Conservation (phyloP, 1,140 invertebrate genomes). For the Samia ricini region DNA sequence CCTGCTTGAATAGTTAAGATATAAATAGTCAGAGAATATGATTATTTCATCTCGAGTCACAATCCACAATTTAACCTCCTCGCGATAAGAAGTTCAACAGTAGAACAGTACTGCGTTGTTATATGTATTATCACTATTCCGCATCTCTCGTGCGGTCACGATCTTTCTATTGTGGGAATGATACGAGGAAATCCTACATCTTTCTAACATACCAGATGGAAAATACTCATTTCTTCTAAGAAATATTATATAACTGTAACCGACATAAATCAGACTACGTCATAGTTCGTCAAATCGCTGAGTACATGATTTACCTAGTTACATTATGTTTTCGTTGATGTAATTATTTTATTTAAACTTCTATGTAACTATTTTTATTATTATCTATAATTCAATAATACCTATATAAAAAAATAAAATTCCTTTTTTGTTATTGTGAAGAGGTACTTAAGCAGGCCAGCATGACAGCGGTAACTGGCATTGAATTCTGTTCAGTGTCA, state of each 20-base stretch:
- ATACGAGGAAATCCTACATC: not conserved
- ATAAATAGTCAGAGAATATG: not conserved
- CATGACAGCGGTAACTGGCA: no score
- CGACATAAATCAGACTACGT: not conserved
- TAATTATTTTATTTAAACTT: no score
- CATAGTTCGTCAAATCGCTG: not conserved
- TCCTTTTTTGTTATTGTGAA: no score
- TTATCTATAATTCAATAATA: no score
- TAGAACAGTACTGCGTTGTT: constrained; percentile 15
- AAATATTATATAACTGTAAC: not conserved
- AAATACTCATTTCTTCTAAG: not conserved
- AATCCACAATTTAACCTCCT: constrained; percentile 41
- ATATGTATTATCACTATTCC: constrained; percentile 45
- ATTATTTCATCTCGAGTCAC: not conserved
- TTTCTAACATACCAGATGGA: not conserved
- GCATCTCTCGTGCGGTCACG: constrained; percentile 52
- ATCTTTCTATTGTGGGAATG: constrained; percentile 52
- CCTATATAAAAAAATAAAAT: no score
- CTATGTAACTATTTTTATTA: no score
- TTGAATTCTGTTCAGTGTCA: no score
- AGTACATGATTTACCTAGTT: no score
- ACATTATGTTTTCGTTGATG: no score
- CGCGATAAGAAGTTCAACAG: constrained; percentile 36
- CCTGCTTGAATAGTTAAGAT: not conserved
- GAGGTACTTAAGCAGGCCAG: no score